Percentiles rank a stretch among this genome's conserved stretches.
Evolutionary conservation across 64 coral and sea anemone genomes (phyloP).

Genomic region (Actinia tenebrosa): DNA sequence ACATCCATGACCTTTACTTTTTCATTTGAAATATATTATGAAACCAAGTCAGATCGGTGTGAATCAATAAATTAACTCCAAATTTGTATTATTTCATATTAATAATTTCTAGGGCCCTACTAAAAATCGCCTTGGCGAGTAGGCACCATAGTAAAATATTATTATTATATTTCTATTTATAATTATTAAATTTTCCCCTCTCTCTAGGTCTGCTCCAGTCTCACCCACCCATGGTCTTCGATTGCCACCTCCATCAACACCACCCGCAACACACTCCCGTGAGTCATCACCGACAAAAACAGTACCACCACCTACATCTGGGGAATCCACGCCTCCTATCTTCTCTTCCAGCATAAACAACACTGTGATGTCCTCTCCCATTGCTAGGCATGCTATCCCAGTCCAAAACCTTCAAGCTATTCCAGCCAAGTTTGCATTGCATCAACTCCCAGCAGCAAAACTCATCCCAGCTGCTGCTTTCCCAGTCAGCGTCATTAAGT

Average conservation of each 20-base stretch:
- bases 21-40: too few relatives aligned
- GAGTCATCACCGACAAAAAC: constrained; percentile 79
- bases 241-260: constrained; percentile 62
- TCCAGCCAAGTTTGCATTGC: constrained; percentile 37
- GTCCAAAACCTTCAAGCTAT: constrained; percentile 25
- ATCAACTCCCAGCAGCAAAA: constrained; percentile 6
- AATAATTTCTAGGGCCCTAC: too few relatives aligned
- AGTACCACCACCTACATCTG: constrained; percentile 27
- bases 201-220: constrained; percentile 74
- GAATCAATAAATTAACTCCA: too few relatives aligned
- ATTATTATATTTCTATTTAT: background rate
- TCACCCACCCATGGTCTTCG: constrained; percentile 98
- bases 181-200: background rate
- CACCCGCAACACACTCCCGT: constrained; percentile 36
- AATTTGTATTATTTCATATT: too few relatives aligned
- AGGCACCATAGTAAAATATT: too few relatives aligned
- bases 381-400: background rate
- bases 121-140: too few relatives aligned
- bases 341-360: background rate
- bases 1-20: too few relatives aligned
- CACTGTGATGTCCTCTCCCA: background rate
- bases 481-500: constrained; percentile 92
- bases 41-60: too few relatives aligned
- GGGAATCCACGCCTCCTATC: background rate
- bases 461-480: constrained; percentile 37